Base-by-base conservation (phyloP, 2,888 invertebrate genomes). In the Mycalesis mineus region DNA sequence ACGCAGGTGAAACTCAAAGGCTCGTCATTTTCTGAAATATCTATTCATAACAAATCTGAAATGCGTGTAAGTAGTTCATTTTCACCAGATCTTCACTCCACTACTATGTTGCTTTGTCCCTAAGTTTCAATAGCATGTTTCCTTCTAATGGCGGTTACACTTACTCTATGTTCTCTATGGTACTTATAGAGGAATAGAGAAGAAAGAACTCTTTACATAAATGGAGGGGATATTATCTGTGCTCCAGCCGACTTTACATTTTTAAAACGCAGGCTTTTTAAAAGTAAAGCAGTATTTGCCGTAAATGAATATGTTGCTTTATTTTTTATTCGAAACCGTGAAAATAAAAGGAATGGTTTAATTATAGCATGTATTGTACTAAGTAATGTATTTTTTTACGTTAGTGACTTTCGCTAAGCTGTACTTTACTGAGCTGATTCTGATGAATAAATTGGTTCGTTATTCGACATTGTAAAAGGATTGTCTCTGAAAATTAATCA, bases 221-320 rank as follows among this genome's bases (percentile, higher is more conserved):
- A 47, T 47, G 47, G 33, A 47, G 47, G 31, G 47, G 31, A 13
- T 33, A 45, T 31, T 31, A 47, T 47, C 15, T 15, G 11, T 33
- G 5, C 29, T 44, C 31, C 7, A 33, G 1, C 9, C 15, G 36
- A 36, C 36, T 36, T 36, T 36, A 36, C 11, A 36, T 11, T 1
- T n/a, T 11, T 36, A 9, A 7, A 33, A 33, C 8, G 22, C 5
- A 11, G 11, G 36, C 36, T 36, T 11, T 36, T 36, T 36, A 11
- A 36, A 9, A 36, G 36, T 36, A 36, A 36, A 11, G 11, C 11
- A 2, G 36, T 11, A 4, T 22, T 22, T 11, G 11, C 36, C 4
- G 36, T 11, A 36, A 11, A 36, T 36, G 9, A 36, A 36, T 11
- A 11, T 4, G 11, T 1, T 11, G 11, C 36, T 11, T 36, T 36